A percentile compares a stretch with the other conserved stretches of the same genome.
These are phyloP conservation scores for Burhinus oedicnemus DNA, from an alignment of 2,113 vertebrate species.

Conservation along the genomic window DNA sequence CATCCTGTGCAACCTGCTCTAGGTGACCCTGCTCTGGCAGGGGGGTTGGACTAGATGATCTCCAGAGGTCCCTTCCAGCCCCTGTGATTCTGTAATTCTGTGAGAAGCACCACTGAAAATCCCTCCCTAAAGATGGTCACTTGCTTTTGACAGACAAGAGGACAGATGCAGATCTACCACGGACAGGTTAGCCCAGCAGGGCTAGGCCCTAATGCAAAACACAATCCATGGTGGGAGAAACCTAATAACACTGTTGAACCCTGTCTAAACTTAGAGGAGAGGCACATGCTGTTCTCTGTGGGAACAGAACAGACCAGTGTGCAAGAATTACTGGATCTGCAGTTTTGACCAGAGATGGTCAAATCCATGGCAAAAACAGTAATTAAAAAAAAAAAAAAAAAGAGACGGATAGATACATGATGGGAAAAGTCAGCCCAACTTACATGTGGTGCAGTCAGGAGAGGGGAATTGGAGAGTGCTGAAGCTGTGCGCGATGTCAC, in stretches of 20 bases:
- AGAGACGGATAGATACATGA: rapidly evolving
- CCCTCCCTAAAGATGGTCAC: not conserved
- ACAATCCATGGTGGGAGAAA: not conserved
- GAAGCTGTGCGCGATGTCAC: slow-evolving; percentile 79
- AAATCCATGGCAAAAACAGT: not conserved
- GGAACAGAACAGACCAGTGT: not conserved
- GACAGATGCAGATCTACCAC: not conserved
- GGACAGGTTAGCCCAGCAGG: not conserved
- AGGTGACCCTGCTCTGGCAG: too few relatives aligned
- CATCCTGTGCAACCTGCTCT: too few relatives aligned
- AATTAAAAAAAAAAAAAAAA: not conserved
- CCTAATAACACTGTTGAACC: not conserved
- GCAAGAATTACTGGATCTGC: slow-evolving; percentile 16
- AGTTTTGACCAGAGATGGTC: not conserved
- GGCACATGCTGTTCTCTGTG: not conserved
- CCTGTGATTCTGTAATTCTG: too few relatives aligned
- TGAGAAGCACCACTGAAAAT: not conserved
- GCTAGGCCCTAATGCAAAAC: not conserved
- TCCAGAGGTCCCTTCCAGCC: too few relatives aligned
- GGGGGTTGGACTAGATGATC: too few relatives aligned
- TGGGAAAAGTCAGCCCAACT: slow-evolving; percentile 18
- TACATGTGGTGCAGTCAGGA: slow-evolving; percentile 96
- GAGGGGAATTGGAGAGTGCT: slow-evolving; percentile 90
- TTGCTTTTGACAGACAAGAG: not conserved
- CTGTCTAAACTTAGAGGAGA: not conserved